Base-by-base conservation (phyloP, 2,797 vertebrate species). In the Anableps anableps region DNA sequence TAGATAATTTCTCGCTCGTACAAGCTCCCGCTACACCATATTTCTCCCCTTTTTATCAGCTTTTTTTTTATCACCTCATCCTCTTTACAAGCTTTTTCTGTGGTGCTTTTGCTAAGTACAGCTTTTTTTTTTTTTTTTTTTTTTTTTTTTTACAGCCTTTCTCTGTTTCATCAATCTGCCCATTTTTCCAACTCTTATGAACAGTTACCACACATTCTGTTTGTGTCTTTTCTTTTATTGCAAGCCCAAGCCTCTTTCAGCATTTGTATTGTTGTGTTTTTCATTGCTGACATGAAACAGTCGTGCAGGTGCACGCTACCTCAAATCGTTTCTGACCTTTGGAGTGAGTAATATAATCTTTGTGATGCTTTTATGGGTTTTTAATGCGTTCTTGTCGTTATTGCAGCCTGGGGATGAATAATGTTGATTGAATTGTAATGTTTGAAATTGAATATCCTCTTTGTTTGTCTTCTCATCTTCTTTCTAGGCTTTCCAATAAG, bases 381-480 rank as follows among this genome's bases (percentile, higher is more conserved):
- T 90, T 88, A 87, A 89, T 87, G 89, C 81, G 83, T 88, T 85
- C 79, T 80, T 89, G 81, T 71, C 50, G 71, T 90, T 89, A 90
- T 83, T 82, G 87, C 85, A 81, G 90, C 88, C 91, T 83, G 72
- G 90, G 89, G 92, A 91, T 80, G 75, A 87, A 91, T 88, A 84
- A 87, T 80, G 85, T 83, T 91, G 89, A 93, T 90, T 88, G 89
- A 90, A 92, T 87, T 87, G 85, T 88, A 89, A 91, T 87, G 87
- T 91, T 80, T 91, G 82, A 88, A 90, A 92, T 89, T 79, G 75
- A 91, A 87, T 85, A 84, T 86, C 77, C 51, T 76, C 78, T 81
- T 83, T 87, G 86, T 91, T 90, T 90, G 83, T 87, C 87, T 89
- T 86, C 83, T 74, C 81, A 75, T 82, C 81, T 71, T 87, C 77